These are phyloP conservation scores for Coptodon rendalli DNA, from an alignment of 2,113 vertebrate genomes.

Conservation along the genomic window DNA sequence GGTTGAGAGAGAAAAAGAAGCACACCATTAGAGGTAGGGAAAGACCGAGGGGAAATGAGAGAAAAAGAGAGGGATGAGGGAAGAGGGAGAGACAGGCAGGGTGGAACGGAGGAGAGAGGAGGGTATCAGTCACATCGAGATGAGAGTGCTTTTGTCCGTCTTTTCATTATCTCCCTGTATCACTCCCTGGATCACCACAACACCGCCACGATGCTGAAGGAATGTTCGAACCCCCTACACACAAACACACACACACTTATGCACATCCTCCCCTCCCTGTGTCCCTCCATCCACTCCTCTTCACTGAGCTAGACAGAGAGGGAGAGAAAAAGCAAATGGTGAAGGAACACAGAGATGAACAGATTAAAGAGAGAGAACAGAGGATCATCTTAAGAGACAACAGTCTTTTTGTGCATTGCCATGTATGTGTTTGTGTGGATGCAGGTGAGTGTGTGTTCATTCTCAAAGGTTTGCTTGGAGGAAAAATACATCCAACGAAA, in stretches of 20 bases:
- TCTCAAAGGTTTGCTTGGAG: not conserved
- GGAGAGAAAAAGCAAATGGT: constrained; percentile 41
- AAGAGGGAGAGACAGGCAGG: constrained; percentile 21
- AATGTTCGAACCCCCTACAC: constrained; percentile 64
- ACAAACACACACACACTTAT: not conserved
- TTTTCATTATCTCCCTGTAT: constrained; percentile 80
- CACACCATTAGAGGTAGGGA: constrained; percentile 57
- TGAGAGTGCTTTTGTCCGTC: constrained; percentile 79
- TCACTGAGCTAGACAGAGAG: constrained; percentile 45
- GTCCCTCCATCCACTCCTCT: constrained; percentile 47
- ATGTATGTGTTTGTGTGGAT: not conserved
- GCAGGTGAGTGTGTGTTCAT: constrained; percentile 24
- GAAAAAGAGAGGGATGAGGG: constrained; percentile 45
- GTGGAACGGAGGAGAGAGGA: constrained; percentile 43
- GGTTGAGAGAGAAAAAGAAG: constrained; percentile 40
- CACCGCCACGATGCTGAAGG: constrained; percentile 64
- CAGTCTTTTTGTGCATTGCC: not conserved
- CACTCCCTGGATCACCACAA: constrained; percentile 77
- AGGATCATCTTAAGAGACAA: constrained; percentile 25
- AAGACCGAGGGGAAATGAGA: constrained; percentile 44
- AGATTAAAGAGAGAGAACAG: constrained; percentile 39
- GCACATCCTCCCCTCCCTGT: not conserved
- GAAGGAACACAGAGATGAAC: constrained; percentile 44
- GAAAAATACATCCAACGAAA: not conserved
- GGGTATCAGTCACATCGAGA: constrained; percentile 74